These are phyloP conservation scores for Eupristina koningsbergeri DNA, from an alignment of 1,140 invertebrate species.

Conservation along the genomic window DNA sequence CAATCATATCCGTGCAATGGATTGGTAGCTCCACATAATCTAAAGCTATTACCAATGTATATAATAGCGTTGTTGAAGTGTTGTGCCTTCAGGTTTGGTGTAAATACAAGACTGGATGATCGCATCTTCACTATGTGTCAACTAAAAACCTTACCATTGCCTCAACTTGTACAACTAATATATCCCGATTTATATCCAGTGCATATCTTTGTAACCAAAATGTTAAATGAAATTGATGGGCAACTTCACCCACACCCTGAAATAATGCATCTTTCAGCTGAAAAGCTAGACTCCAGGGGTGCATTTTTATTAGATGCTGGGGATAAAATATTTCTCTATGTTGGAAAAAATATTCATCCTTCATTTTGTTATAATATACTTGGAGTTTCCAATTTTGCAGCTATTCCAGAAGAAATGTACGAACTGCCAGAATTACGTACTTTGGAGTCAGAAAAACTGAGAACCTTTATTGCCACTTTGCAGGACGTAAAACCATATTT, in stretches of 20 bases:
- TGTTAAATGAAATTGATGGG: constrained; percentile 74
- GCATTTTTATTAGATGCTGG: constrained; percentile 94
- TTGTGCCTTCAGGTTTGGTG: constrained; percentile 91
- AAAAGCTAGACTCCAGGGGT: constrained; percentile 87
- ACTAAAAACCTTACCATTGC: constrained; percentile 91
- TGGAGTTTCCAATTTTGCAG: constrained; percentile 77
- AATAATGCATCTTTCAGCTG: constrained; percentile 80
- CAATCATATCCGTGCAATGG: constrained; percentile 79
- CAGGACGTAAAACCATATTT: constrained; percentile 88
- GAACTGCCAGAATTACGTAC: constrained; percentile 87
- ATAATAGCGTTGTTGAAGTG: constrained; percentile 93
- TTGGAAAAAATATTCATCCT: constrained; percentile 86
- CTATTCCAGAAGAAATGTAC: constrained; percentile 79
- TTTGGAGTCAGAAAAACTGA: constrained; percentile 82
- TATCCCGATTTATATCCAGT: constrained; percentile 96
- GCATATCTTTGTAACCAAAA: constrained; percentile 82
- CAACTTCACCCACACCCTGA: constrained; percentile 77
- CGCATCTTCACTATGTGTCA: constrained; percentile 93
- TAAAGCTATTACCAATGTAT: constrained; percentile 90
- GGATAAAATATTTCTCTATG: constrained; percentile 87
- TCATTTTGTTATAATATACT: constrained; percentile 84
- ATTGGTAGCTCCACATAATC: constrained; percentile 82
- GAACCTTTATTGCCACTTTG: constrained; percentile 87
- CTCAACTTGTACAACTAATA: constrained; percentile 86
- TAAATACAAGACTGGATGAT: constrained; percentile 92